A percentile compares a stretch with the other conserved stretches of the same genome.
Evolutionary conservation across 2,888 invertebrate species (phyloP).

Genomic region (Cheilosia grossa): DNA sequence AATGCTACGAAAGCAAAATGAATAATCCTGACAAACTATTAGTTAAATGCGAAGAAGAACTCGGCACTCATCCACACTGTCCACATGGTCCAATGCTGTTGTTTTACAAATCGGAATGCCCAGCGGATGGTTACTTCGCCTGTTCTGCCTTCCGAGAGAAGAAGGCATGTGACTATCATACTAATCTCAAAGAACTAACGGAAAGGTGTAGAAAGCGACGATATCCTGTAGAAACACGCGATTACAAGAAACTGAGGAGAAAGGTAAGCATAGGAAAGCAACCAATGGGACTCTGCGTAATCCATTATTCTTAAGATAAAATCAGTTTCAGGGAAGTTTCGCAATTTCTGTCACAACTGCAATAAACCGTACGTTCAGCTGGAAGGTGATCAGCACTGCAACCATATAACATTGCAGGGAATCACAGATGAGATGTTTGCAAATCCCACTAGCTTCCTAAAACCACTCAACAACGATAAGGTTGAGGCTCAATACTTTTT

Average conservation of each 20-base stretch:
- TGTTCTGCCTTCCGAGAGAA: conserved; percentile 93
- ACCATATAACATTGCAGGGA: conserved; percentile 85
- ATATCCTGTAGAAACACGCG: conserved; percentile 65
- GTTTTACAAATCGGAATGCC: conserved; percentile 84
- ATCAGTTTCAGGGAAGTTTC: conserved; percentile 78
- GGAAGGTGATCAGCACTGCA: conserved; percentile 84
- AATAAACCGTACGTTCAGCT: conserved; percentile 83
- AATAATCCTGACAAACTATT: conserved; percentile 70
- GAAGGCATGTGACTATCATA: conserved; percentile 89
- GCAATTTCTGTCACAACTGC: conserved; percentile 88
- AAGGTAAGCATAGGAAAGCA: conserved; percentile 56
- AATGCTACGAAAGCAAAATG: conserved; percentile 1
- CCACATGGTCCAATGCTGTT: conserved; percentile 90
- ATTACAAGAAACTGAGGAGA: conserved; percentile 63
- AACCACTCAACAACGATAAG: conserved; percentile 89
- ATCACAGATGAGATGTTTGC: conserved; percentile 85
- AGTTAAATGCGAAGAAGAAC: conserved; percentile 84
- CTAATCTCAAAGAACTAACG: conserved; percentile 79
- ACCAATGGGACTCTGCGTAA: not conserved
- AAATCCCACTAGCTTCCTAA: conserved; percentile 88
- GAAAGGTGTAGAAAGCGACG: conserved; percentile 53
- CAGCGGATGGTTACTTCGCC: conserved; percentile 86
- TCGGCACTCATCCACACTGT: conserved; percentile 88
- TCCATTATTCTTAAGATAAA: conserved; percentile 37
- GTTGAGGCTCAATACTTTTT: conserved; percentile 96